phyloP scores from a whole-genome alignment of 2,888 invertebrate genomes.

The Acrobasis consociella region DNA sequence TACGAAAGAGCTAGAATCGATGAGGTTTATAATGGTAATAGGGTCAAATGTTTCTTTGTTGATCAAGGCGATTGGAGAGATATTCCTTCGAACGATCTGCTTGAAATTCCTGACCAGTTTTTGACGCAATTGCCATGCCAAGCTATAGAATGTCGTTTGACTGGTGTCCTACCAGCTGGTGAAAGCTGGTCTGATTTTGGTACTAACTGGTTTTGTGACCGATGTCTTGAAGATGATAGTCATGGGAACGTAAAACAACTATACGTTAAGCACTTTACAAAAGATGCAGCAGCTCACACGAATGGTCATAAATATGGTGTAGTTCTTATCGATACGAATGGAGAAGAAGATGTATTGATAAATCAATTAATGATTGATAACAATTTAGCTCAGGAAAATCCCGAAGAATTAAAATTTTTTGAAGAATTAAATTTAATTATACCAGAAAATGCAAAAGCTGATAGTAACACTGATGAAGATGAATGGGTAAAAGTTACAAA shows the following conservation, averaged over 20 bases:
- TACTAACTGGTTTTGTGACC: constrained; percentile 76
- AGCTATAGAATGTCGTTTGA: constrained; percentile 84
- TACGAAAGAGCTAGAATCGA: constrained; percentile 75
- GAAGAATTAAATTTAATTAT: constrained; percentile 39
- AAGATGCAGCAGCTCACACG: constrained; percentile 58
- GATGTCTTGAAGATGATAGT: constrained; percentile 57
- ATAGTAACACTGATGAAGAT: constrained; percentile 34
- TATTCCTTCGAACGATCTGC: constrained; percentile 63
- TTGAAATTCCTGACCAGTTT: constrained; percentile 73
- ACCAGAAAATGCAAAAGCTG: neutral
- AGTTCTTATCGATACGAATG: constrained; percentile 71
- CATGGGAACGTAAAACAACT: constrained; percentile 64
- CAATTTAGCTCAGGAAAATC: constrained; percentile 65
- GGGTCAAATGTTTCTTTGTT: constrained; percentile 82
- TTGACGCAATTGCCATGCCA: constrained; percentile 83
- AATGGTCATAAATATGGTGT: constrained; percentile 76
- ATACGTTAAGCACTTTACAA: constrained; percentile 66
- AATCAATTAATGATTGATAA: constrained; percentile 76
- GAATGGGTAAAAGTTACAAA: constrained; percentile 34
- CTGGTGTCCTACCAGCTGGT: constrained; percentile 74
- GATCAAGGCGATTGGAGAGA: constrained; percentile 84
- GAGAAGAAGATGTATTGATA: constrained; percentile 63
- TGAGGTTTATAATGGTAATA: constrained; percentile 51
- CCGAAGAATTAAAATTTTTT: constrained; percentile 54
- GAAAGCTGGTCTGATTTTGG: constrained; percentile 79